These are phyloP conservation scores for Sycophila texana DNA, from an alignment of 2,888 invertebrate genomes.

Conservation along the genomic window DNA sequence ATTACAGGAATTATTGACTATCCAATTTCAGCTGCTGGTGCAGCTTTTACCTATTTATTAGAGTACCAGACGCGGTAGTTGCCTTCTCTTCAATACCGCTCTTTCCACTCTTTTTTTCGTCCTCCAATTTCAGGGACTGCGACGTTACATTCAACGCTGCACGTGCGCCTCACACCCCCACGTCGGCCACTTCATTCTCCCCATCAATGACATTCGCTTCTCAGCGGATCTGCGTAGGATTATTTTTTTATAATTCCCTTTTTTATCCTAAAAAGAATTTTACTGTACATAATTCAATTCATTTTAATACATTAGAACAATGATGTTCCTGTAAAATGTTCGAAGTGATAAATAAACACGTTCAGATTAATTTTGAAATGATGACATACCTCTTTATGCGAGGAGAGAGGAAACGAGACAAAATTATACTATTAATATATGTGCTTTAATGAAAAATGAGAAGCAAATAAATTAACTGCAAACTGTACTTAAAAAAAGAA, in stretches of 20 bases:
- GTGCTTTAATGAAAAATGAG: too few relatives aligned
- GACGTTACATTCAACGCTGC: not conserved
- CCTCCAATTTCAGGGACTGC: constrained; percentile 9
- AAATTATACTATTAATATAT: too few relatives aligned
- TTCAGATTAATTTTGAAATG: too few relatives aligned
- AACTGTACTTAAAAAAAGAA: not conserved
- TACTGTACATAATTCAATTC: too few relatives aligned
- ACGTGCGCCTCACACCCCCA: not conserved
- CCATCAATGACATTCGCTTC: not conserved
- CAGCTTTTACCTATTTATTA: constrained; percentile 65
- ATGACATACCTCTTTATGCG: too few relatives aligned
- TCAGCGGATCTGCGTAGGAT: not conserved
- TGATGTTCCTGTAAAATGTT: too few relatives aligned
- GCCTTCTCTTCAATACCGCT: not conserved
- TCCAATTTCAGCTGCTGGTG: constrained; percentile 66
- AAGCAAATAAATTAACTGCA: not conserved
- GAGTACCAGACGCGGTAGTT: constrained; percentile 27
- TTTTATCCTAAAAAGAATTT: too few relatives aligned
- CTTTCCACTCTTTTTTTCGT: not conserved
- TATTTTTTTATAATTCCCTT: too few relatives aligned
- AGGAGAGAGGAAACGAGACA: too few relatives aligned
- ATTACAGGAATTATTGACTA: constrained; percentile 58
- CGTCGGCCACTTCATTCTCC: not conserved
- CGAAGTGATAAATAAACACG: too few relatives aligned
- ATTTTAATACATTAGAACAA: too few relatives aligned